Conservation (phyloP, 2,888 invertebrate genomes). For the Microdon myrmicae region DNA sequence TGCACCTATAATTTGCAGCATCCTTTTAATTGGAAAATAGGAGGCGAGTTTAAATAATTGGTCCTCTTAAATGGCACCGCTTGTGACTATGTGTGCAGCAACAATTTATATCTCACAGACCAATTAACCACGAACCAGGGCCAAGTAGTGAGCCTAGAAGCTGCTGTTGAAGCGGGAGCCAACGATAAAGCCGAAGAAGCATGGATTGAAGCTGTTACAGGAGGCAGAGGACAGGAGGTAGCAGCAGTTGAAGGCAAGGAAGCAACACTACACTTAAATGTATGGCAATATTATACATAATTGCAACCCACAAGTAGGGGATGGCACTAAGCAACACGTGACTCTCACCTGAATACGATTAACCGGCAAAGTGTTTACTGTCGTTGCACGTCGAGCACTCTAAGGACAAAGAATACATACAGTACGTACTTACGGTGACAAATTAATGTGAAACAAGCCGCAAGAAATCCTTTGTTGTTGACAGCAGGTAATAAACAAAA, state of each 20-base stretch:
- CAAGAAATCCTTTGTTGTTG: conserved; percentile 44
- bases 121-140: conserved; percentile 47
- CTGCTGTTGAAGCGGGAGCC: no score
- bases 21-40: conserved; percentile 46
- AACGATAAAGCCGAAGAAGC: no score
- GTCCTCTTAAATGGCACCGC: conserved; percentile 30
- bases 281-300: conserved; percentile 18
- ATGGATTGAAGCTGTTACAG: no score
- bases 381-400: conserved; percentile 15
- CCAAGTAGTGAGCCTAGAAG: no score
- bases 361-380: conserved; percentile 38
- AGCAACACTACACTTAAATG: no score
- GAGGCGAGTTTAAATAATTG: conserved; percentile 42
- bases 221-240: no score
- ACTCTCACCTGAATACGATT: conserved; percentile 52
- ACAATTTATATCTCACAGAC: conserved; percentile 47
- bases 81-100: conserved; percentile 28
- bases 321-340: conserved; percentile 43
- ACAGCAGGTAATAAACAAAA: no score
- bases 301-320: conserved; percentile 5
- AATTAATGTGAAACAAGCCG: conserved; percentile 45
- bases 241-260: no score
- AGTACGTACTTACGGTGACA: conserved; percentile 36
- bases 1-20: conserved; percentile 40
- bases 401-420: conserved; percentile 9